phyloP scores from a whole-genome alignment of 2,113 vertebrate species.

The Rhinogobius similis region DNA sequence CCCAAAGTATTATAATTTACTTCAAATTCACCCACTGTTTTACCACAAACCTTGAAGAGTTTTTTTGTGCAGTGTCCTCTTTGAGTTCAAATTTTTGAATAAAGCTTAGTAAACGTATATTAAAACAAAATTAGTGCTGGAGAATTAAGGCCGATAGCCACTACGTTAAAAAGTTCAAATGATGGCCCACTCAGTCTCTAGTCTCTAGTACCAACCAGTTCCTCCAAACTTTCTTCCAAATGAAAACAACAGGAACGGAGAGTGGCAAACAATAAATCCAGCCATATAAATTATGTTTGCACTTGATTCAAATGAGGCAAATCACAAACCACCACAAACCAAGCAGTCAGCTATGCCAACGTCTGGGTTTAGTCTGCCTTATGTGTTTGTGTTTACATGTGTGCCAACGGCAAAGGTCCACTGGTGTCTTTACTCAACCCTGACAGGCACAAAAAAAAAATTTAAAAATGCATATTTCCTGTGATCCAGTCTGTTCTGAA shows the following conservation, averaged over 20 bases:
- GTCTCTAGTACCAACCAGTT: not conserved
- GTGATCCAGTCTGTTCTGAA: conserved; percentile 61
- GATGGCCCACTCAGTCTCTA: too few species aligned
- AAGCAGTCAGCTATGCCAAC: not conserved
- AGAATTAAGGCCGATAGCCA: too few species aligned
- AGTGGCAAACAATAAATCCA: not conserved
- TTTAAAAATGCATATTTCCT: conserved; percentile 51
- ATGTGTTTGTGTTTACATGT: not conserved
- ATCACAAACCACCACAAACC: not conserved
- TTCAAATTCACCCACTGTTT: too few species aligned
- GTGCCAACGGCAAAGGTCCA: conserved; percentile 46
- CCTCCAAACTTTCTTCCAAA: not conserved
- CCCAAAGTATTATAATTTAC: too few species aligned
- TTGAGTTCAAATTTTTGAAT: too few species aligned
- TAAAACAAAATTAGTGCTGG: too few species aligned
- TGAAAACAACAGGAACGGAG: not conserved
- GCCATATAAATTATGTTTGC: not conserved
- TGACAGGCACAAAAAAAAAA: conserved; percentile 61
- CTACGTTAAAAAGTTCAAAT: too few species aligned
- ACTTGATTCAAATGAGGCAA: not conserved
- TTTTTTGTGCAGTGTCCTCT: too few species aligned
- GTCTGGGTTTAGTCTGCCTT: not conserved
- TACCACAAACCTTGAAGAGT: too few species aligned
- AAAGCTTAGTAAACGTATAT: too few species aligned
- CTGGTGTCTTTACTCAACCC: conserved; percentile 51